These are phyloP conservation scores for Scytalopus superciliaris DNA, from an alignment of 2,113 vertebrate species.

Conservation along the genomic window DNA sequence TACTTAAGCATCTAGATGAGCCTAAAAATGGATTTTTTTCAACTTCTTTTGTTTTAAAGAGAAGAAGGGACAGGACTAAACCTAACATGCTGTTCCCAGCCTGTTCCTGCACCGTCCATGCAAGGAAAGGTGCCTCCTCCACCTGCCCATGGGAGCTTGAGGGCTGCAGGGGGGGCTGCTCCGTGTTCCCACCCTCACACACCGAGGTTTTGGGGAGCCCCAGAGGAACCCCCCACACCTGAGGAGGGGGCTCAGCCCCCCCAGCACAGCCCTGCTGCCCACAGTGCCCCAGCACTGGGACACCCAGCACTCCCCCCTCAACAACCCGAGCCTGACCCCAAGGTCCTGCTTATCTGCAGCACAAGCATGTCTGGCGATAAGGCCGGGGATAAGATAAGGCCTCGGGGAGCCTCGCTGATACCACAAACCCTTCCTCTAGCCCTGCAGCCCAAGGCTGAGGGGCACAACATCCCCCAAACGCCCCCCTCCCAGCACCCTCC, in stretches of 20 bases:
- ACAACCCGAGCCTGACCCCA: background rate
- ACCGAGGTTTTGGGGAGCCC: rapidly evolving
- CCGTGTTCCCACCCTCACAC: background rate
- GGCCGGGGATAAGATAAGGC: conserved; percentile 10
- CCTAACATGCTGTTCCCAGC: background rate
- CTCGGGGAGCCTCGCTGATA: background rate
- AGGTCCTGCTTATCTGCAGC: conserved; percentile 34
- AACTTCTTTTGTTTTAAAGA: background rate
- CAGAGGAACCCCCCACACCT: rapidly evolving
- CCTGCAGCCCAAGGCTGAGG: background rate
- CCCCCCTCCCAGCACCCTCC: background rate
- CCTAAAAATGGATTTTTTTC: rapidly evolving
- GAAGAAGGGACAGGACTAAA: rapidly evolving
- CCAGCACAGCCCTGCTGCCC: background rate
- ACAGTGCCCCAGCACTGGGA: rapidly evolving
- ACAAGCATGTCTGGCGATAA: conserved; percentile 30
- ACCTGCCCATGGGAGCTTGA: rapidly evolving
- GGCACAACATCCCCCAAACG: background rate
- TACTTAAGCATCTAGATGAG: background rate
- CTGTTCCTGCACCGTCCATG: background rate
- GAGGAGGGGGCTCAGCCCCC: rapidly evolving
- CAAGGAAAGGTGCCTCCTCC: background rate
- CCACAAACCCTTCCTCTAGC: background rate
- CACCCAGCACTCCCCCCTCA: background rate
- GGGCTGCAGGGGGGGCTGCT: background rate